These are phyloP conservation scores for Agriopis leucophaearia DNA, from an alignment of 2,888 invertebrate genomes.

Conservation along the genomic window DNA sequence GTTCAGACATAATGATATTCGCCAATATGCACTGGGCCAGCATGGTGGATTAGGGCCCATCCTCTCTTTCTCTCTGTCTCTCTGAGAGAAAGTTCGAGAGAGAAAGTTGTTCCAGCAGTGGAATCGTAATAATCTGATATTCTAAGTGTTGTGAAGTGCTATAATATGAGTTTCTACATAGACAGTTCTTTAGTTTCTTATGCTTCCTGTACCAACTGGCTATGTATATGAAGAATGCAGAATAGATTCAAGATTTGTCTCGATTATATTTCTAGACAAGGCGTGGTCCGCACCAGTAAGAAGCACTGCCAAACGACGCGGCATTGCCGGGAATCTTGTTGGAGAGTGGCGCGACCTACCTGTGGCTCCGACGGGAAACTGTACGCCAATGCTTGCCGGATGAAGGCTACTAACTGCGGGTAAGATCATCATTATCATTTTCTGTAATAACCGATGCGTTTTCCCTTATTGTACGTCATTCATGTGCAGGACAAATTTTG, in stretches of 20 bases:
- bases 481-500: too few relatives aligned
- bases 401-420: conserved; percentile 97
- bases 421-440: conserved; percentile 58
- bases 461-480: background rate
- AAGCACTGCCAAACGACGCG: conserved; percentile 97
- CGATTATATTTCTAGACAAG: conserved; percentile 86
- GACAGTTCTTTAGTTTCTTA: too few relatives aligned
- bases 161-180: too few relatives aligned
- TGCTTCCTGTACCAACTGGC: too few relatives aligned
- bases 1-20: too few relatives aligned
- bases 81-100: too few relatives aligned
- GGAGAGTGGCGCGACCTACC: conserved; percentile 95
- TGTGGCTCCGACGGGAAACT: conserved; percentile 96
- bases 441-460: background rate
- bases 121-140: too few relatives aligned
- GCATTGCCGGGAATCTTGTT: conserved; percentile 96
- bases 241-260: background rate
- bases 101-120: too few relatives aligned
- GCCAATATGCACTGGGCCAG: too few relatives aligned
- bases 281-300: conserved; percentile 94
- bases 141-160: too few relatives aligned
- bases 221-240: background rate
- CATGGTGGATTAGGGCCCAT: too few relatives aligned
- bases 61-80: too few relatives aligned
- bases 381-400: conserved; percentile 95